Evolutionary conservation across 1,140 invertebrate genomes (phyloP).

Genomic region (Diachasma alloeum): DNA sequence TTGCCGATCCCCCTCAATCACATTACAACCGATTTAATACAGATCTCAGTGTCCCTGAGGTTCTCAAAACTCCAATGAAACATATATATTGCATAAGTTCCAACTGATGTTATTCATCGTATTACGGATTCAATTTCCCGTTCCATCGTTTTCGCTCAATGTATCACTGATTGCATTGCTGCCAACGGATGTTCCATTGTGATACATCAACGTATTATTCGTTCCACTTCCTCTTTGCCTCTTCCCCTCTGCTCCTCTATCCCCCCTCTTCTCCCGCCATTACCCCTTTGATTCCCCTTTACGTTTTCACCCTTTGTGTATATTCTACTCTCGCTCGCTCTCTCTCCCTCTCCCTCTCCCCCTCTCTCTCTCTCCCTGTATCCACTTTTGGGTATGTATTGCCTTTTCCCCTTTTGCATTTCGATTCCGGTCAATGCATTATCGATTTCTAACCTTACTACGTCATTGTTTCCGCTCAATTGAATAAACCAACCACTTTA

Average conservation of each 20-base stretch:
- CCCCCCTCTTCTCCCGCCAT: background rate
- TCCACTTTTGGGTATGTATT: background rate
- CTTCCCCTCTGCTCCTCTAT: background rate
- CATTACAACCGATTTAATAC: background rate
- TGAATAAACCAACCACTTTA: background rate
- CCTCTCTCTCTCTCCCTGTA: background rate
- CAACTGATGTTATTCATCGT: slow-evolving; percentile 14
- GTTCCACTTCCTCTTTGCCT: slow-evolving; percentile 3
- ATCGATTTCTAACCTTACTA: slow-evolving; percentile 7
- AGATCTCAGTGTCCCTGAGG: background rate
- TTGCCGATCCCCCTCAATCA: background rate
- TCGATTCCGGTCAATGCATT: slow-evolving; percentile 11
- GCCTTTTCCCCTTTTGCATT: slow-evolving; percentile 2
- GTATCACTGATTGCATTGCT: slow-evolving; percentile 17
- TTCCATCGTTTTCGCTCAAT: slow-evolving; percentile 17
- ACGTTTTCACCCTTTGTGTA: slow-evolving; percentile 17
- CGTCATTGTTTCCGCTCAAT: slow-evolving; percentile 4
- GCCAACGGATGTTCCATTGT: slow-evolving; percentile 18
- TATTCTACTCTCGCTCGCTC: background rate
- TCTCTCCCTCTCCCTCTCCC: background rate
- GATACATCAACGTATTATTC: slow-evolving; percentile 17
- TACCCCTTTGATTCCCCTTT: slow-evolving; percentile 8
- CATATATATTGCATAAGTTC: background rate
- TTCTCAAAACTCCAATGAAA: slow-evolving; percentile 4
- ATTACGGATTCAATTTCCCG: slow-evolving; percentile 17